Evolutionary conservation across 2,797 vertebrate genomes (phyloP).

Genomic region (Spinibarbus caldwelli): DNA sequence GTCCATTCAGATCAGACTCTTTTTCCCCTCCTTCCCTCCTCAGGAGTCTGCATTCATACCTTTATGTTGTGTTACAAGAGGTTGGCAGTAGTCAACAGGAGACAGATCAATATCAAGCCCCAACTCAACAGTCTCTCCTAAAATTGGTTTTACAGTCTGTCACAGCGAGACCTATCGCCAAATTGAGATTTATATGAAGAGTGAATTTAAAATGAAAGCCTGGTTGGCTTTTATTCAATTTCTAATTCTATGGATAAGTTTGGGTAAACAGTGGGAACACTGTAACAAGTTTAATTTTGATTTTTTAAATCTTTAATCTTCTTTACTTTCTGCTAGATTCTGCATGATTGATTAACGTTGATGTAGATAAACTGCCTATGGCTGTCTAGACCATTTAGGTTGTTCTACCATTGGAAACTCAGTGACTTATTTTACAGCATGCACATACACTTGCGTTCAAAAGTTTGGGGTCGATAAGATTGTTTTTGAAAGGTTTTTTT

Average conservation of each 20-base stretch:
- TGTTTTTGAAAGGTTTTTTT: neutral
- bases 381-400: neutral
- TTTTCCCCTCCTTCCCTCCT: slow-evolving; percentile 42
- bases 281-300: slow-evolving; percentile 17
- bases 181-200: slow-evolving; percentile 36
- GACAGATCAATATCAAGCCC: slow-evolving; percentile 46
- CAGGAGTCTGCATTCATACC: slow-evolving; percentile 30
- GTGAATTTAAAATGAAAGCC: slow-evolving; percentile 6
- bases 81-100: slow-evolving; percentile 50
- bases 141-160: slow-evolving; percentile 43
- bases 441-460: neutral
- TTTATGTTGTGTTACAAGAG: slow-evolving; percentile 49
- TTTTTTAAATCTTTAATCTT: slow-evolving; percentile 17
- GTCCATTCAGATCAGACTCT: slow-evolving; percentile 73
- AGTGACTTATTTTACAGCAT: neutral
- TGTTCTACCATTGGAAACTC: neutral
- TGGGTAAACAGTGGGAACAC: neutral
- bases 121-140: slow-evolving; percentile 42
- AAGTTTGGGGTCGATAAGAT: neutral
- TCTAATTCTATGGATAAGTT: slow-evolving; percentile 15
- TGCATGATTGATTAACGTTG: neutral
- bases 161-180: slow-evolving; percentile 33
- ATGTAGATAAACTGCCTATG: slow-evolving; percentile 11
- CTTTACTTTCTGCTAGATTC: slow-evolving; percentile 18
- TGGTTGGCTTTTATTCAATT: slow-evolving; percentile 21